These are phyloP conservation scores for Larimichthys polyactis DNA, from an alignment of 2,113 vertebrate genomes.

Conservation along the genomic window DNA sequence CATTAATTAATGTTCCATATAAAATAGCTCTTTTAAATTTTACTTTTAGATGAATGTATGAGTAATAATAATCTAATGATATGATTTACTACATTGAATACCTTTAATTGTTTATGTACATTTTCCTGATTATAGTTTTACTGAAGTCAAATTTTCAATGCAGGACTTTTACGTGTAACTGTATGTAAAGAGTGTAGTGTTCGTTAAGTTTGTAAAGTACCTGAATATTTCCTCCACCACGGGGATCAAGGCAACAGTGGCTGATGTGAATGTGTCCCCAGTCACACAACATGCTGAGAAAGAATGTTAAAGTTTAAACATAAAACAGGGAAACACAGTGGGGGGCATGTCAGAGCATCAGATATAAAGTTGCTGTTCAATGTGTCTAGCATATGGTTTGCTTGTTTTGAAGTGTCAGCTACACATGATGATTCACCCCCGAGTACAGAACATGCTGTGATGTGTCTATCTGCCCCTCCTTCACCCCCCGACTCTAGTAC, in stretches of 20 bases:
- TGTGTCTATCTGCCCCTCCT: neutral
- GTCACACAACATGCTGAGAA: neutral
- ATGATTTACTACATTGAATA: too few relatives aligned
- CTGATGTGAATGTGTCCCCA: neutral
- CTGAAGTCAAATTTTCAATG: too few relatives aligned
- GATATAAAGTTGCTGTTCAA: neutral
- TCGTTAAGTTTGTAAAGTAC: too few relatives aligned
- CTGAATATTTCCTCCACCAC: too few relatives aligned
- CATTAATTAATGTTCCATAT: too few relatives aligned
- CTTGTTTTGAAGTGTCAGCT: neutral
- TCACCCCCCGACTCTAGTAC: neutral
- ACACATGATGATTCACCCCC: neutral
- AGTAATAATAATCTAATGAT: too few relatives aligned
- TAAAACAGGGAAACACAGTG: neutral
- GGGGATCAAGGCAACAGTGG: neutral
- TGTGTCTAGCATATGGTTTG: neutral
- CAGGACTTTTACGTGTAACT: too few relatives aligned
- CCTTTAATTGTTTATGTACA: too few relatives aligned
- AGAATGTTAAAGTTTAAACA: neutral
- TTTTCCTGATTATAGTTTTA: too few relatives aligned
- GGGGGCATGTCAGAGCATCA: neutral
- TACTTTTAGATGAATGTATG: too few relatives aligned
- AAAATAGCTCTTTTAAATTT: too few relatives aligned
- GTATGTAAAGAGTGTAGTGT: too few relatives aligned
- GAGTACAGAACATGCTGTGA: slow-evolving; percentile 23